Base-by-base conservation (phyloP, 2,888 invertebrate genomes). In the Cacoxenus indagator region DNA sequence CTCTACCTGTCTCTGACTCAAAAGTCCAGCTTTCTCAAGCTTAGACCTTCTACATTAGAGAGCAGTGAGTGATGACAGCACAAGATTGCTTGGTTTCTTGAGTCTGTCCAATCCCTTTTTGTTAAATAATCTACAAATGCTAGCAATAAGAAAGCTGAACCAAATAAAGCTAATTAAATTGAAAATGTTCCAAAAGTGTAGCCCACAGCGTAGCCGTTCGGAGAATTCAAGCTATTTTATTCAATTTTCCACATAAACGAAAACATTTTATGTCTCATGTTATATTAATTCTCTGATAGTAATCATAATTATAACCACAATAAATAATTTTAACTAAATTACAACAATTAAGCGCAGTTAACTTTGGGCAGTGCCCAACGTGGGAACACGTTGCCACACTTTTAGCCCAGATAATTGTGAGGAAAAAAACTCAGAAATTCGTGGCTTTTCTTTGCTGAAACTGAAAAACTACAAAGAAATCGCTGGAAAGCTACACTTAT, bases 321-420 rank as follows among this genome's bases (percentile, higher is more conserved):
- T 80, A 79, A 80, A 81, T 81, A 81, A 73, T 77, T 73, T 76
- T 74, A 73, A 74, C 71, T 73, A 82, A 81, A 82, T 81, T 82
- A 78, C 76, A 78, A 81, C 76, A 81, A 81, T 82, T 82, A 82
- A 73, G 67, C 65, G 71, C 69, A 71, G 61, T 61, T 69, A 54
- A 17, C 11, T 19, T 45, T 64, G 24, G 17, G 64, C 14, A 27
- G 37, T 37, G 8, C 37, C 37, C 31, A 31, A 11, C 37, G 37
- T 37, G 37, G 37, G 37, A 37, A 37, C 14, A 11, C 5, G 2
- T 37, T 37, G 9, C 14, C 2, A 37, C 8, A 14, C 37, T 8
- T 1, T 37, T 37, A 0, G 8, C 14, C 14, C 2, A 37, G 14
- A 37, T n/a, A n/a, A n/a, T n/a, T n/a, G n/a, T n/a, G n/a, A n/a